Evolutionary conservation across 23 tunicate species (phyloP), one percentile per base, ranked within the genome.

Genomic region (Halocynthia roretzi): DNA sequence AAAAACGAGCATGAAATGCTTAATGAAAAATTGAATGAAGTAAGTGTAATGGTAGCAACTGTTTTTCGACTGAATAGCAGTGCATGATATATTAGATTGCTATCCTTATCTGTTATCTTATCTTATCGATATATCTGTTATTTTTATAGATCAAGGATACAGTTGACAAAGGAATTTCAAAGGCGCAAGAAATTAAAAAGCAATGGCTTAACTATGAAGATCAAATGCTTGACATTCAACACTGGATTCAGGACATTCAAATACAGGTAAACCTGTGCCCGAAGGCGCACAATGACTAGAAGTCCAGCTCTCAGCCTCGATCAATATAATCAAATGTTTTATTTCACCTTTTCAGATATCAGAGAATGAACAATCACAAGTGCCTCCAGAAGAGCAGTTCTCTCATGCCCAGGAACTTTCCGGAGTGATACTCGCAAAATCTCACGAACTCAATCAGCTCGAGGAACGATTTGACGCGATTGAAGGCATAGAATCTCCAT

Each of bases 401-500:
- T 20, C 67, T 17, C 54, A 12, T 52, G 86, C 86, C 0, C 87
- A 71, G 62, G 89, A 84, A 51, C 21, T 68, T 0, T 62, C 78
- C 6, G 90, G 84, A 17, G 75, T 20, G 15, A 73, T 90, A 10
- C 68, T 19, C 17, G 78, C 77, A 17, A 85, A 85, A 70, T 85
- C 89, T 67, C 55, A 31, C 2, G 92, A 86, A 56, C 62, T 92
- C 15, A 31, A 57, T 5, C 56, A 63, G 7, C 77, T 92, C 31
- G 98, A 92, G 57, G 74, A 73, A 44, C 55, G 79, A 31, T 82
- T 78, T 65, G 12, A 22, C 6, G 82, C 53, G 7, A 92, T 86
- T 0, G 85, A 82, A 69, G 98, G 93, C 0, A 17, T 92, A 44
- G 98, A 92, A 69, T 80, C 71, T 18, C 98, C 98, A 8, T 77